These are phyloP conservation scores for Megastigmus dorsalis DNA, from an alignment of 2,888 invertebrate species.

Conservation along the genomic window DNA sequence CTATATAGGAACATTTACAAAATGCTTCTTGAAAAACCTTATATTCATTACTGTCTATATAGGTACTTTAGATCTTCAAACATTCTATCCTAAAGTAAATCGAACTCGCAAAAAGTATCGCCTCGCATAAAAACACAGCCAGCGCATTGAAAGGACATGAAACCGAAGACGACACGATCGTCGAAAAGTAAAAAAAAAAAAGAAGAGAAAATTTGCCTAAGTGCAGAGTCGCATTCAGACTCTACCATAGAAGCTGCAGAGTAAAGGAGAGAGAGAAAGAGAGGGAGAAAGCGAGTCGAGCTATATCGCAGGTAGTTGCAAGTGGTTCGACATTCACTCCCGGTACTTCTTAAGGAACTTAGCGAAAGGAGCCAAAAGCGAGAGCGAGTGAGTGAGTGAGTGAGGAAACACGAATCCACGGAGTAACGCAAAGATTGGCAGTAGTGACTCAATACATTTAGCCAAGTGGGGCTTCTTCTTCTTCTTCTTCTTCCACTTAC, in stretches of 20 bases:
- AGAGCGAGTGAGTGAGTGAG: too few species aligned
- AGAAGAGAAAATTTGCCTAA: neutral
- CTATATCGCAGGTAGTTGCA: neutral
- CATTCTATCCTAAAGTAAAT: too few species aligned
- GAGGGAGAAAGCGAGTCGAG: neutral
- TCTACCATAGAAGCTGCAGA: neutral
- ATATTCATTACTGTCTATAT: too few species aligned
- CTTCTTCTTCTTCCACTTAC: too few species aligned
- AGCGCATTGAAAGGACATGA: too few species aligned
- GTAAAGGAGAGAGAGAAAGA: neutral
- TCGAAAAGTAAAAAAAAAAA: neutral
- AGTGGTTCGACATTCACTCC: slow-evolving; percentile 17
- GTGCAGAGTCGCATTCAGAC: neutral
- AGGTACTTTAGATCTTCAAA: too few species aligned
- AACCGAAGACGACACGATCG: too few species aligned
- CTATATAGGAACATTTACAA: too few species aligned
- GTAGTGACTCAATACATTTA: slow-evolving; percentile 22
- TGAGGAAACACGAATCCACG: slow-evolving; percentile 4
- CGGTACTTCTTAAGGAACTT: neutral
- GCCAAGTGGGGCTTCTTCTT: slow-evolving; percentile 2
- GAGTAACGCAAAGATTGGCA: slow-evolving; percentile 29
- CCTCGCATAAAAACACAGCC: too few species aligned
- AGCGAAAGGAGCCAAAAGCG: neutral
- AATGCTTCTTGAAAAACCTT: too few species aligned
- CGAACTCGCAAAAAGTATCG: too few species aligned